Evolutionary conservation across 2,888 invertebrate species (phyloP), one percentile per base, ranked within the genome.

Genomic region (Nomada hirtipes): DNA sequence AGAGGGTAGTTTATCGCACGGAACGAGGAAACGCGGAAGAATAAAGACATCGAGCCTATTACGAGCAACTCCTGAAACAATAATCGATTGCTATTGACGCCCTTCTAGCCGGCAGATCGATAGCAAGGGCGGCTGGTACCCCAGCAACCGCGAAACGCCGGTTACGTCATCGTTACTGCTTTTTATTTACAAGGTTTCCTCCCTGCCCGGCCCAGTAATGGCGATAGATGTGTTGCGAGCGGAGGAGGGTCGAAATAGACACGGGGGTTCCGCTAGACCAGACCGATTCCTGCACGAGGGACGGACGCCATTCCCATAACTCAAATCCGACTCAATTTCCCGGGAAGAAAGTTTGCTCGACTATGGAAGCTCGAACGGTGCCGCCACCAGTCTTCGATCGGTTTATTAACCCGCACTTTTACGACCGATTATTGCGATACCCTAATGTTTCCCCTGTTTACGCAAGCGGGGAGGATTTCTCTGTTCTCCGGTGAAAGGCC

Each of bases 311-410:
- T 90, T 85, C 88, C 67, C 88, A 91, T 93, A 93, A 93, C 91
- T 94, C 92, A 93, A 93, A 92, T 92, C 90, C 89, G 89, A 91
- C 91, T 94, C 93, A 93, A 93, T 94, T 93, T 82, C 92, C 89
- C 89, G 89, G 90, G 85, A 90, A 90, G 89, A 91, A 92, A 91
- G 90, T 92, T 92, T 90, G 86, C 88, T 63, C 79, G 71, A 55
- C 68, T 68, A 68, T 61, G 67, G 63, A 57, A 59, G 69, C 69
- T 61, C 71, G 70, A 59, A 64, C 76, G 77, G 78, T 70, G 74
- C 79, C 73, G 80, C 86, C 84, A 81, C 86, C 79, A 75, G 84
- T 83, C 72, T 83, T 15, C 83, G 82, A 82, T 72, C 84, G 87
- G 86, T 91, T 90, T 89, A 91, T 91, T 88, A 89, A 89, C 86